Conservation (phyloP, 2,797 vertebrate genomes). For the Halcyon leucocephala region DNA sequence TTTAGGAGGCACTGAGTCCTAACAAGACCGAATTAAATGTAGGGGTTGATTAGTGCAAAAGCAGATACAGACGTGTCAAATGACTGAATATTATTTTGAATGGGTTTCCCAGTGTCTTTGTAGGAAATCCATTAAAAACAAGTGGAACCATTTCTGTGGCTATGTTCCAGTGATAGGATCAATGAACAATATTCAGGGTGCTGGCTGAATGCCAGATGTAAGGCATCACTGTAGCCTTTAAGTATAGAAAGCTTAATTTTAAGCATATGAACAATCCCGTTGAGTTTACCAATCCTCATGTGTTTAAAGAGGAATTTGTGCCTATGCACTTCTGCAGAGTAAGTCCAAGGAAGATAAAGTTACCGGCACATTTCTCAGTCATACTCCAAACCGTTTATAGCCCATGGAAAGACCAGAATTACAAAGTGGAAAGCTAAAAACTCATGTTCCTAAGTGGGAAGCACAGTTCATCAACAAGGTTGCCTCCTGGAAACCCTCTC, state of each 20-base stretch:
- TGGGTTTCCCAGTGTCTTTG: not conserved
- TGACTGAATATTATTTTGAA: slow-evolving; percentile 34
- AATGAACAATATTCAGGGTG: slow-evolving; percentile 48
- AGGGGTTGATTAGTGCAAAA: slow-evolving; percentile 60
- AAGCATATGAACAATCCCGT: slow-evolving; percentile 13
- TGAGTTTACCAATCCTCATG: not conserved
- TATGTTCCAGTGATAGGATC: not conserved
- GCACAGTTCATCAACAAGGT: not conserved
- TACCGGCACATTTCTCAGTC: not conserved
- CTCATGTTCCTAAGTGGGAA: not conserved
- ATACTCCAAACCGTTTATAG: not conserved
- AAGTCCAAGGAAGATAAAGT: not conserved
- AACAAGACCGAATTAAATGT: slow-evolving; percentile 48
- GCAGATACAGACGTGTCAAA: slow-evolving; percentile 50
- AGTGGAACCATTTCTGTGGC: slow-evolving; percentile 35
- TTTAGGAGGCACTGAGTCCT: slow-evolving; percentile 63
- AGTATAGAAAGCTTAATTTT: slow-evolving; percentile 46
- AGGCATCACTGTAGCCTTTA: slow-evolving; percentile 9
- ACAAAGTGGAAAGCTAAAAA: not conserved
- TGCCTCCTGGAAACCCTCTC: not conserved
- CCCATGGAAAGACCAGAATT: not conserved
- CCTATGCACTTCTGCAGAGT: not conserved
- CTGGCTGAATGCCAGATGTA: slow-evolving; percentile 8
- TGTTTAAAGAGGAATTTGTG: slow-evolving; percentile 18
- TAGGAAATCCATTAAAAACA: slow-evolving; percentile 48